These are phyloP conservation scores for Cantharis rustica DNA, from an alignment of 2,888 invertebrate species.

Conservation along the genomic window DNA sequence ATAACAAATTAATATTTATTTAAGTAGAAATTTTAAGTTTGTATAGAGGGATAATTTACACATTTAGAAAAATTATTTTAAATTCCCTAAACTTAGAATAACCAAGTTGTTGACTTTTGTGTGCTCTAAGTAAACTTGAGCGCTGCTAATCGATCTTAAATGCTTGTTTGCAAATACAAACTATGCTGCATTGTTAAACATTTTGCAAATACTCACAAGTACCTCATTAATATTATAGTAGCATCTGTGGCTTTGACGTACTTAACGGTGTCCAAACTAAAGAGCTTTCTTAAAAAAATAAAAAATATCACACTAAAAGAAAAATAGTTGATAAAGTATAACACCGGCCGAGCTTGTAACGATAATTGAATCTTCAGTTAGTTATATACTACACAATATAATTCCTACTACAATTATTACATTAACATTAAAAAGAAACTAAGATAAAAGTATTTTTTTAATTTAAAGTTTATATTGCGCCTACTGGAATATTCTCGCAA, in stretches of 20 bases:
- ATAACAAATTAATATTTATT: neutral
- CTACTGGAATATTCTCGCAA: neutral
- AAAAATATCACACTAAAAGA: neutral
- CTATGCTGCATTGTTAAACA: neutral
- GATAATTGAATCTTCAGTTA: no score
- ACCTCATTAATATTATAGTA: neutral
- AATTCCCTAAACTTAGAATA: neutral
- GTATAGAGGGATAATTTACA: neutral
- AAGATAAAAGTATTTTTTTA: no score
- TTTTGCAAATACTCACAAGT: neutral
- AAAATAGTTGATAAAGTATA: neutral
- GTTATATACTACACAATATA: no score
- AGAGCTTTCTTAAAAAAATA: neutral
- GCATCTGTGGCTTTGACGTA: neutral
- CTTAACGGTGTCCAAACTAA: neutral
- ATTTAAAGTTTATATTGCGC: no score
- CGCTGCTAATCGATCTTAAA: neutral
- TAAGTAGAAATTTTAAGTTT: neutral
- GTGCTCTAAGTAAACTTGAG: neutral
- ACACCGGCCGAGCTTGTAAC: neutral
- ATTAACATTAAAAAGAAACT: no score
- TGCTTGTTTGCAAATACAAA: neutral
- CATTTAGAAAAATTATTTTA: neutral
- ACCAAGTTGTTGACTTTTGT: neutral
- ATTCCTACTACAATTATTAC: no score